These are phyloP conservation scores for Montipora capricornis DNA, from an alignment of 64 coral and sea anemone species.

Conservation along the genomic window DNA sequence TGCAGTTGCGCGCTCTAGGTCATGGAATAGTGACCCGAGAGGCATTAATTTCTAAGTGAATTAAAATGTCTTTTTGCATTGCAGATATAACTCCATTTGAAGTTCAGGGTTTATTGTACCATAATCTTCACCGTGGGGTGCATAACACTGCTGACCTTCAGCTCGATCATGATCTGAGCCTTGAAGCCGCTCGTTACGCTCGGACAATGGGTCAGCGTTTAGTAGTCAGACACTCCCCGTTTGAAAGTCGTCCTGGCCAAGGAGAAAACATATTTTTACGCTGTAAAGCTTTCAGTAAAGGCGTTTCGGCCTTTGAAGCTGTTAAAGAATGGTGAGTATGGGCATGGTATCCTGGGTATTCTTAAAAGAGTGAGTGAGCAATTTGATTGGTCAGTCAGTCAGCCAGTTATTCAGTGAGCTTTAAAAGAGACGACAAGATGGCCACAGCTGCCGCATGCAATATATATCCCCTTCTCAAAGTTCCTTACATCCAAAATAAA, in stretches of 20 bases:
- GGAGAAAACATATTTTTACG: slow-evolving; percentile 79
- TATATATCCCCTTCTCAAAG: too few relatives aligned
- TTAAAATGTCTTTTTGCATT: neutral
- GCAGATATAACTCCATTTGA: slow-evolving; percentile 62
- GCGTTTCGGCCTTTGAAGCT: slow-evolving; percentile 45
- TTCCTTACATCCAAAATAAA: too few relatives aligned
- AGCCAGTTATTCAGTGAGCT: neutral
- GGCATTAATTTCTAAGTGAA: too few relatives aligned
- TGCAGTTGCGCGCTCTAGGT: neutral
- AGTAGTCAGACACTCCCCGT: slow-evolving; percentile 50
- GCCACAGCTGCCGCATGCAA: too few relatives aligned
- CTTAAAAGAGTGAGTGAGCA: neutral
- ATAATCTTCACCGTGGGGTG: slow-evolving; percentile 74
- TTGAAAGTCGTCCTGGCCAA: slow-evolving; percentile 53
- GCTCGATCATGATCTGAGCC: slow-evolving; percentile 66
- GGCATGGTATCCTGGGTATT: neutral
- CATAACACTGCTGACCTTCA: slow-evolving; percentile 62
- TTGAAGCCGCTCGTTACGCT: slow-evolving; percentile 68
- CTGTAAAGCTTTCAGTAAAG: slow-evolving; percentile 33
- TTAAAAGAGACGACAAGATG: too few relatives aligned
- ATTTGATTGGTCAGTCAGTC: neutral
- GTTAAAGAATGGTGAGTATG: slow-evolving; percentile 27
- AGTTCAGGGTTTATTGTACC: slow-evolving; percentile 68
- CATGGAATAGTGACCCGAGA: too few relatives aligned
- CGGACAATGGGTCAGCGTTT: slow-evolving; percentile 44